A percentile compares a stretch with the other conserved stretches of the same genome.
Evolutionary conservation across 2,888 invertebrate genomes (phyloP).

Genomic region (Horisme vitalbata): DNA sequence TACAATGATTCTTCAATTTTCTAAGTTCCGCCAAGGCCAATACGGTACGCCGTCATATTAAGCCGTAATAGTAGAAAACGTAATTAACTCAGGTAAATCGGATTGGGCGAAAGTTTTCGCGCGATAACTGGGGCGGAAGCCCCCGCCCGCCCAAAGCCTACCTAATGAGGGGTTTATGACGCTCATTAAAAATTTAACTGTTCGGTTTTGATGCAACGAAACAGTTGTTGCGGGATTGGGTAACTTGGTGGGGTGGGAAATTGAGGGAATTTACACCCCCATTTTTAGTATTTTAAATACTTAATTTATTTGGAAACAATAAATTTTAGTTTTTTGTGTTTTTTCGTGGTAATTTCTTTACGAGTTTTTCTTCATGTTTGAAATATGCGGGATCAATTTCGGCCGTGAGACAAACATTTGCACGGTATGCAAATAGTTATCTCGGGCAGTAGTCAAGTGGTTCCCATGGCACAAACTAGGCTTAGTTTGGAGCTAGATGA

Average conservation of each 20-base stretch:
- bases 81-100: conserved; percentile 80
- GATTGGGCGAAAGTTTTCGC: conserved; percentile 75
- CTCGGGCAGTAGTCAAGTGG: too few relatives aligned
- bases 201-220: conserved; percentile 34
- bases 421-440: too few relatives aligned
- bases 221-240: conserved; percentile 12
- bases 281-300: neutral
- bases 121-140: conserved; percentile 72
- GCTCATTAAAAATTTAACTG: conserved; percentile 46
- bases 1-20: neutral
- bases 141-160: conserved; percentile 33
- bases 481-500: too few relatives aligned
- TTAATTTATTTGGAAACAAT: too few relatives aligned
- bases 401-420: too few relatives aligned
- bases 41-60: conserved; percentile 21
- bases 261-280: neutral
- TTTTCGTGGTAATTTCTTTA: too few relatives aligned
- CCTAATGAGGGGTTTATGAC: conserved; percentile 44
- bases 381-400: too few relatives aligned
- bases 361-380: too few relatives aligned
- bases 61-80: conserved; percentile 70
- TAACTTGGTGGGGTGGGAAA: neutral
- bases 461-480: too few relatives aligned
- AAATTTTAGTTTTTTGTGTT: too few relatives aligned
- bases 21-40: conserved; percentile 24